phyloP scores from a whole-genome alignment of 2,113 vertebrate genomes.

The Balaenoptera acutorostrata region DNA sequence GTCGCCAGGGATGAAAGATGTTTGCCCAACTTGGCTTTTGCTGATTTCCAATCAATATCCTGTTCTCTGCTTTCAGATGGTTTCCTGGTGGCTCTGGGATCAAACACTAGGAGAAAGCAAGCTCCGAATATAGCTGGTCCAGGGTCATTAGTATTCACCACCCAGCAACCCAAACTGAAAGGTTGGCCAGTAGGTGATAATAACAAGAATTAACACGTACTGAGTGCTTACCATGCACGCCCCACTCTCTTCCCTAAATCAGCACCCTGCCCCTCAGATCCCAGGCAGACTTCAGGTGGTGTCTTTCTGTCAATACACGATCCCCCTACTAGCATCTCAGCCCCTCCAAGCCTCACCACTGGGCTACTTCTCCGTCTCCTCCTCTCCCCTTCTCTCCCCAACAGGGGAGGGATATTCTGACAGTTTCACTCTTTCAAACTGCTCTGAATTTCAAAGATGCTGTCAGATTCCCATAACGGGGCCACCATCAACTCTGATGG shows the following conservation, averaged over 20 bases:
- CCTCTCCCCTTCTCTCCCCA: background rate
- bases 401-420: background rate
- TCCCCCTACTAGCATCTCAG: background rate
- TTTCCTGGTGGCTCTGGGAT: background rate
- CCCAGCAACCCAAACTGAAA: background rate
- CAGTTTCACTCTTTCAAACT: background rate
- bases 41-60: background rate
- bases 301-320: rapidly evolving
- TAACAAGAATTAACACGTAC: background rate
- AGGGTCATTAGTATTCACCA: background rate
- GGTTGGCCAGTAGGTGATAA: background rate
- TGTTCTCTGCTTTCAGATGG: background rate
- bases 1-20: background rate
- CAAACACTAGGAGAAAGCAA: background rate
- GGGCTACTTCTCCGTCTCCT: background rate
- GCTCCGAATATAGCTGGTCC: background rate
- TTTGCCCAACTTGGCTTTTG: background rate
- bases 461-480: background rate
- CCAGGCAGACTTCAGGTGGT: background rate
- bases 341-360: background rate
- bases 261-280: background rate
- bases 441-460: constrained; percentile 18
- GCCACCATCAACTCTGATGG: background rate
- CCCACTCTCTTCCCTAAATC: background rate
- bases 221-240: rapidly evolving